Conservation (phyloP, 2,888 invertebrate species). For the Folsomia candida region DNA sequence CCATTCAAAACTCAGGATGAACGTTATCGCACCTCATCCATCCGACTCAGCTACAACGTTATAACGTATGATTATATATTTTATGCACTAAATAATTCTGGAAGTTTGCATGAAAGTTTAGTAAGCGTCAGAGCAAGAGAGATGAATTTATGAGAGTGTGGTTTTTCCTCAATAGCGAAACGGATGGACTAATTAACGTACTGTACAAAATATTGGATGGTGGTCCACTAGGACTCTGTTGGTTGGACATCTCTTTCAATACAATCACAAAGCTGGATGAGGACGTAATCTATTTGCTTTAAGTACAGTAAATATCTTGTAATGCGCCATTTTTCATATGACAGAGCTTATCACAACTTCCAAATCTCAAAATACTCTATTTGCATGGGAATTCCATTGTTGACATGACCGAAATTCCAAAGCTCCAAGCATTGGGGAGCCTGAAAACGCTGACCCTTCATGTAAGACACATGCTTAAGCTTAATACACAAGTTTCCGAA, state of each 20-base stretch:
- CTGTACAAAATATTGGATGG: conserved; percentile 48
- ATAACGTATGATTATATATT: too few species aligned
- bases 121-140: too few species aligned
- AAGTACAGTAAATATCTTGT: background rate
- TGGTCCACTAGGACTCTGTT: conserved; percentile 51
- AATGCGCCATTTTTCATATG: conserved; percentile 20
- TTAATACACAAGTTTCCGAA: conserved; percentile 14
- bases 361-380: conserved; percentile 62
- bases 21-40: conserved; percentile 44
- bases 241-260: conserved; percentile 61
- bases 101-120: too few species aligned
- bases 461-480: too few species aligned
- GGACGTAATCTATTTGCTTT: conserved; percentile 48
- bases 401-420: conserved; percentile 58
- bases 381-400: conserved; percentile 63
- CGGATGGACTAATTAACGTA: conserved; percentile 43
- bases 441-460: conserved; percentile 62
- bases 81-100: too few species aligned
- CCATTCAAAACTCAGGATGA: conserved; percentile 47
- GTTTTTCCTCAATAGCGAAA: too few species aligned
- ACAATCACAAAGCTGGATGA: conserved; percentile 55
- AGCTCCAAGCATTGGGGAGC: conserved; percentile 56
- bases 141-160: too few species aligned
- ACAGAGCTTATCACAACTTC: conserved; percentile 46
- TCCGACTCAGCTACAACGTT: conserved; percentile 48